These are phyloP conservation scores for Fistularia tabacaria DNA, from an alignment of 2,797 vertebrate genomes.

Conservation along the genomic window DNA sequence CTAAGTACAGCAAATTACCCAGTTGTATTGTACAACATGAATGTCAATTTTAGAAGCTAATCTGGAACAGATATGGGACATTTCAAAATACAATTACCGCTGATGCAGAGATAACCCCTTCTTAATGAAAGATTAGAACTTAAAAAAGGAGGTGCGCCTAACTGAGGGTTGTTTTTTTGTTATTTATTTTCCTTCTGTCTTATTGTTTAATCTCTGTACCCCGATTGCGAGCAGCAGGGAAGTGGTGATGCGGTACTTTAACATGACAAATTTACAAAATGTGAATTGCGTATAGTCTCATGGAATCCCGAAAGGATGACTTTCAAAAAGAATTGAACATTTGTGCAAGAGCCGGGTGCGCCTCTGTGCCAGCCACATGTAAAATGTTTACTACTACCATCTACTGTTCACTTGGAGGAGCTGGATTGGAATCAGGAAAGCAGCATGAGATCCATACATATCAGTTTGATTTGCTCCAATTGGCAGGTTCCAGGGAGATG, in stretches of 20 bases:
- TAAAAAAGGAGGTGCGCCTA: conserved; percentile 71
- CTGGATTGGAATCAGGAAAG: conserved; percentile 20
- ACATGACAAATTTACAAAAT: no score
- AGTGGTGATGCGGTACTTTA: conserved; percentile 35
- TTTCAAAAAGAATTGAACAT: no score
- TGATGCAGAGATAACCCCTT: conserved; percentile 54
- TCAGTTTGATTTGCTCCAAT: neutral
- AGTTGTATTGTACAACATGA: no score
- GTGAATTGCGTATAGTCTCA: no score
- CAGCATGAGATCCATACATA: neutral
- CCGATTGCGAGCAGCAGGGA: conserved; percentile 31
- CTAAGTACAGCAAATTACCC: no score
- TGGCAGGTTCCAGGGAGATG: neutral
- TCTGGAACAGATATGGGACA: no score
- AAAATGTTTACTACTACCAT: conserved; percentile 78
- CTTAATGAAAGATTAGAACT: conserved; percentile 61
- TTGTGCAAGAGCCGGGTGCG: neutral
- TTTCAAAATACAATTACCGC: neutral
- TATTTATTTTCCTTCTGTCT: conserved; percentile 30
- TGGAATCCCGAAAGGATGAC: no score
- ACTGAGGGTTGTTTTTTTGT: conserved; percentile 59
- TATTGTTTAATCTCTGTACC: conserved; percentile 16
- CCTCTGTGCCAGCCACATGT: conserved; percentile 24
- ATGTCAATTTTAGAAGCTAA: neutral
- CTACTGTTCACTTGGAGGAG: conserved; percentile 74